These are phyloP conservation scores for Exephanes ischioxanthus DNA, from an alignment of 2,888 invertebrate genomes.

Conservation along the genomic window DNA sequence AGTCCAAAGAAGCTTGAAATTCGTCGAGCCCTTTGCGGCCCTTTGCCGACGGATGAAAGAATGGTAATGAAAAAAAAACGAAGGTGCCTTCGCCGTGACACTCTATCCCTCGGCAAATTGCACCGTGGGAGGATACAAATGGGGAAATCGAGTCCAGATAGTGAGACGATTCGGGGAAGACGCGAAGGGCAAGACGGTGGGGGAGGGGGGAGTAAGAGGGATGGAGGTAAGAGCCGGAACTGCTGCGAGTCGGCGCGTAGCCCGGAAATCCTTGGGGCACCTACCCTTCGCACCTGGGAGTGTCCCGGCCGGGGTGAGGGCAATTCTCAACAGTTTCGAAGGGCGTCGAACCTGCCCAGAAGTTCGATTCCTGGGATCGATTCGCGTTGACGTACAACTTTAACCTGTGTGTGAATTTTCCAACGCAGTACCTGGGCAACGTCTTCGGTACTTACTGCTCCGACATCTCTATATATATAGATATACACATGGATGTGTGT, in stretches of 20 bases:
- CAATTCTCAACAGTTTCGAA: slow-evolving; percentile 66
- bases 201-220: background rate
- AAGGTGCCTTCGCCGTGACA: background rate
- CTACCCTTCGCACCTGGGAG: slow-evolving; percentile 68
- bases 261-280: slow-evolving; percentile 64
- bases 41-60: background rate
- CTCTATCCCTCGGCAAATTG: slow-evolving; percentile 21
- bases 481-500: background rate
- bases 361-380: slow-evolving; percentile 82
- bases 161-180: slow-evolving; percentile 10
- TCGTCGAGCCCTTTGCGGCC: background rate
- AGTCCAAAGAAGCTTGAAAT: background rate
- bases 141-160: slow-evolving; percentile 39
- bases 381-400: slow-evolving; percentile 77
- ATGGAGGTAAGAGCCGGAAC: slow-evolving; percentile 31
- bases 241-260: slow-evolving; percentile 66
- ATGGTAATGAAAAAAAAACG: slow-evolving; percentile 9
- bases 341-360: slow-evolving; percentile 74
- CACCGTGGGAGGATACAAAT: slow-evolving; percentile 29
- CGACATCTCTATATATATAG: background rate
- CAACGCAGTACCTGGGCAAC: background rate
- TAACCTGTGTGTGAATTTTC: slow-evolving; percentile 36
- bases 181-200: slow-evolving; percentile 3
- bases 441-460: background rate
- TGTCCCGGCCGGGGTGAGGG: slow-evolving; percentile 66